These are phyloP conservation scores for Ceramica pisi DNA, from an alignment of 2,888 invertebrate species.

Conservation along the genomic window DNA sequence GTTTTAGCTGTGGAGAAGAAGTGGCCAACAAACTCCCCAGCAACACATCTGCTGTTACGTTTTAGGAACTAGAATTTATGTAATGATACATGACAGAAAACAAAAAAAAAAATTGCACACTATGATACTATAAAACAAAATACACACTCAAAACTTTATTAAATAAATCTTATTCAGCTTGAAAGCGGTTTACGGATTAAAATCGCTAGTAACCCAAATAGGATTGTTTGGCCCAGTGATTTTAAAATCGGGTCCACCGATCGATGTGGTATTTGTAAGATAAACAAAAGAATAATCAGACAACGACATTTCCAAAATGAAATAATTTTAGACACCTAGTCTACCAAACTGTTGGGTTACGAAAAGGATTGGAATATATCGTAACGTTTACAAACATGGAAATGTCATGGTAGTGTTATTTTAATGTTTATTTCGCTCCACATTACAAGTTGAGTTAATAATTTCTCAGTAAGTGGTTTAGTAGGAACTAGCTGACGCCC, in stretches of 20 bases:
- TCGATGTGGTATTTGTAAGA: conserved; percentile 4
- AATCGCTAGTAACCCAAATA: conserved; percentile 38
- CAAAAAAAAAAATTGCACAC: no score
- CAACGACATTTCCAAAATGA: conserved; percentile 17
- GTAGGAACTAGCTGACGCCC: no score
- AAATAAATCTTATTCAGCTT: conserved; percentile 23
- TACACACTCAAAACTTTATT: no score
- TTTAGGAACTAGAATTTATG: no score
- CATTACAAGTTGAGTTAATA: not conserved
- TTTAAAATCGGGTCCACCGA: conserved; percentile 26
- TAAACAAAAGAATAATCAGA: conserved; percentile 25
- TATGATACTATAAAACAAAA: no score
- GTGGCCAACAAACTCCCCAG: no score
- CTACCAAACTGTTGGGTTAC: conserved; percentile 5
- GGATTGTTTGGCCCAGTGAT: conserved; percentile 19
- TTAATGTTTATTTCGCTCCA: conserved; percentile 1
- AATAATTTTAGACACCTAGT: conserved; percentile 5
- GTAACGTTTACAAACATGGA: conserved; percentile 22
- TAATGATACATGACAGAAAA: no score
- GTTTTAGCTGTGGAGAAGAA: no score
- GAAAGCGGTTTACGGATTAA: conserved; percentile 35
- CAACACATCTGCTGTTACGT: no score
- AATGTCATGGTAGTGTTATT: conserved; percentile 24
- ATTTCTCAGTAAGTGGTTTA: not conserved
- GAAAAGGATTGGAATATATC: conserved; percentile 16